Percentiles rank a stretch among this genome's conserved stretches.
These are phyloP conservation scores for Apogon hyalosoma DNA, from an alignment of 2,797 vertebrate genomes.

Conservation along the genomic window DNA sequence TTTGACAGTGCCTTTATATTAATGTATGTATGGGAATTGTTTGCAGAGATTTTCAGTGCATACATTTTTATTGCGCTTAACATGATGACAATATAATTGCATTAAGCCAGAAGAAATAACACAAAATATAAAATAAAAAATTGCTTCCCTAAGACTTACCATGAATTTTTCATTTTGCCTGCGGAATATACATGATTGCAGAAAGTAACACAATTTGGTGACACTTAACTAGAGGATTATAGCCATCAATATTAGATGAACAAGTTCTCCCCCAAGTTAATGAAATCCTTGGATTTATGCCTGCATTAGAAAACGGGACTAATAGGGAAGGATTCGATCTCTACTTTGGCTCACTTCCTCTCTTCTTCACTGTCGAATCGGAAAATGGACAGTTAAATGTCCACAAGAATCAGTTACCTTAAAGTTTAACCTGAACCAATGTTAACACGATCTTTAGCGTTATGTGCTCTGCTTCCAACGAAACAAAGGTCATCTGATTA, in stretches of 20 bases:
- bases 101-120: slow-evolving; percentile 51
- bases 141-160: slow-evolving; percentile 51
- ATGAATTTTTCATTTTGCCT: slow-evolving; percentile 80
- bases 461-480: background rate
- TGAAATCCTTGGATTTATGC: slow-evolving; percentile 74
- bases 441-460: background rate
- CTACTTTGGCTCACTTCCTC: background rate
- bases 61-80: slow-evolving; percentile 46
- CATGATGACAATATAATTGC: slow-evolving; percentile 54
- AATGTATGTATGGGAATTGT: no score
- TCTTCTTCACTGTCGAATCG: slow-evolving; percentile 8
- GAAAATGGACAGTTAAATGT: slow-evolving; percentile 17
- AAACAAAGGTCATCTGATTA: background rate
- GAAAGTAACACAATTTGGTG: slow-evolving; percentile 82
- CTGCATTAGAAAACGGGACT: slow-evolving; percentile 57
- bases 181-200: slow-evolving; percentile 76
- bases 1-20: background rate
- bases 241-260: slow-evolving; percentile 85
- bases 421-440: slow-evolving; percentile 3
- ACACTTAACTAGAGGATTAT: slow-evolving; percentile 81
- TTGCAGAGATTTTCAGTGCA: slow-evolving; percentile 1
- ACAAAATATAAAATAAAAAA: slow-evolving; percentile 55
- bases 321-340: slow-evolving; percentile 52
- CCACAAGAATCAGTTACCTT: background rate
- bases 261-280: slow-evolving; percentile 75